These are phyloP conservation scores for Lytechinus variegatus DNA, from an alignment of 35 echinoderm and acorn worm genomes.

Conservation along the genomic window DNA sequence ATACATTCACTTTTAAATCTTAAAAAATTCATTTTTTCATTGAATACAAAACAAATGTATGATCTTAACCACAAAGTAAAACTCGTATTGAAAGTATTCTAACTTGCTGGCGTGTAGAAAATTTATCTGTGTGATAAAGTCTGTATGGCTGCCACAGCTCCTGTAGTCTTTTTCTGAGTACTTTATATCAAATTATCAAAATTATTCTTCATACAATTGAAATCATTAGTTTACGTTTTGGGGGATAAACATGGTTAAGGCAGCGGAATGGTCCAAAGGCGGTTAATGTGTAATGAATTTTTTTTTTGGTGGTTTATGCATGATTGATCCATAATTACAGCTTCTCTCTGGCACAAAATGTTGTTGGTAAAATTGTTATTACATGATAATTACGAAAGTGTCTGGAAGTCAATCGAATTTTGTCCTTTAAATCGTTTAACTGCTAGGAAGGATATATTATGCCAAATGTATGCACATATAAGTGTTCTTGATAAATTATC, in stretches of 20 bases:
- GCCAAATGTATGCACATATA: background rate
- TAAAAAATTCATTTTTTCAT: too few relatives aligned
- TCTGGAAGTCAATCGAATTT: background rate
- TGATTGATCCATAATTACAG: background rate
- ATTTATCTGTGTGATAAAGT: conserved; percentile 15
- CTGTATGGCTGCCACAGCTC: background rate
- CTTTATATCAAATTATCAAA: background rate
- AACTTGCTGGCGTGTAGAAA: background rate
- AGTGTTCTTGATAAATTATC: conserved; percentile 16
- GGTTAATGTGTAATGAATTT: background rate
- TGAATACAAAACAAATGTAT: too few relatives aligned
- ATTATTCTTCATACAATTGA: background rate
- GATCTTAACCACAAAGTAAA: too few relatives aligned
- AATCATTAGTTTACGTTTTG: background rate
- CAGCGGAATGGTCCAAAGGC: background rate
- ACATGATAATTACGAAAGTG: background rate
- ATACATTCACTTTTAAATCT: too few relatives aligned
- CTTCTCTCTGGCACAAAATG: background rate
- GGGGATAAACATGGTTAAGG: background rate
- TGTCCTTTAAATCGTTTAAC: background rate
- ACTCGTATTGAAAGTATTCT: too few relatives aligned
- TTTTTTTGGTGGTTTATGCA: background rate
- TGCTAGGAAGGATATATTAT: background rate
- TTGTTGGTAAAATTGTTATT: too few relatives aligned
- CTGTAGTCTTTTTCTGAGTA: background rate